Evolutionary conservation across 30 jellyfish, hydroid and myxozoan species (phyloP), one percentile per base, ranked within the genome.

Genomic region (Rhopilema esculentum): DNA sequence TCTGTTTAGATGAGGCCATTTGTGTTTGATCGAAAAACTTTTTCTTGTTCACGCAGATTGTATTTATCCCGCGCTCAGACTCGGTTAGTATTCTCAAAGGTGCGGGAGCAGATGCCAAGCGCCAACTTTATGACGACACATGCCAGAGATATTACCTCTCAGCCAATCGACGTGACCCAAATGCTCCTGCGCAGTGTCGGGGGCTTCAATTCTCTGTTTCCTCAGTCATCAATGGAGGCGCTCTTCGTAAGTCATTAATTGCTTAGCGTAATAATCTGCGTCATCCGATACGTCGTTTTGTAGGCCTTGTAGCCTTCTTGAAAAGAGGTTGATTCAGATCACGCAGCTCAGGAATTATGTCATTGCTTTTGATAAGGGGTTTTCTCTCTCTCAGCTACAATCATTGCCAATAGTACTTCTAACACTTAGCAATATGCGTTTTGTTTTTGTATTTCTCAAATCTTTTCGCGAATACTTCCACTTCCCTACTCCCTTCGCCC

Each of bases 221-320:
- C 19, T 88, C 97, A 2, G 79, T 49, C n/a, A 71, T 89, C 84
- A 83, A 94, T 85, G 78, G 91, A 65, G 98, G 98, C 24, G 97
- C 97, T 29, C 79, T 89, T n/a, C 79, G 97, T 89, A 67, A 71
- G 97, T 70, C 1, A 12, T 8, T 8, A 2, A 2, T 6, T 40
- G 57, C 57, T 40, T 12, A 6, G 12, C 12, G 9, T 2, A 40
- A 2, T 40, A 40, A 40, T 40, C 12, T 40, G 57, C 57, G 6
- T 6, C 57, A 6, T 40, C n/a, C n/a, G n/a, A n/a, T n/a, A n/a
- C 57, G 57, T 12, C 57, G 57, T 40, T 12, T 40, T n/a, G n/a
- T n/a, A n/a, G n/a, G n/a, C n/a, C n/a, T n/a, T n/a, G n/a, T n/a
- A n/a, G n/a, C n/a, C n/a, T n/a, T n/a, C n/a, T n/a, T n/a, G n/a